These are phyloP conservation scores for Gulo gulo DNA, from an alignment of 2,113 vertebrate species.

Conservation along the genomic window DNA sequence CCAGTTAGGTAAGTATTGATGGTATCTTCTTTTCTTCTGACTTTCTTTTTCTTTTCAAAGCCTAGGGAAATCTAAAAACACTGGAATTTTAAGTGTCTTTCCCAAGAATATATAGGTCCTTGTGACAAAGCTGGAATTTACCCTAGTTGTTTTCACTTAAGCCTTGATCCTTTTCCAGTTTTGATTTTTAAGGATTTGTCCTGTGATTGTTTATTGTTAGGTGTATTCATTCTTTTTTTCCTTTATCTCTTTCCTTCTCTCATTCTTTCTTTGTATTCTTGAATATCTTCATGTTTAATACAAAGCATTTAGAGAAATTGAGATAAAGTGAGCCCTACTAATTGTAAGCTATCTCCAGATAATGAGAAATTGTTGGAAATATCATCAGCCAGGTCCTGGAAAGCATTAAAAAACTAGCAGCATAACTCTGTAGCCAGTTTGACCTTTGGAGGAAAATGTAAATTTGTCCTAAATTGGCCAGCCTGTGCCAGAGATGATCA, in stretches of 20 bases:
- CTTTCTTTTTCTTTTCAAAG: not conserved
- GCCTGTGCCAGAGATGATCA: not conserved
- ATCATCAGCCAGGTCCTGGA: not conserved
- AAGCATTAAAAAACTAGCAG: not conserved
- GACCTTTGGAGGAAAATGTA: not conserved
- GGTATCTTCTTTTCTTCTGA: not conserved
- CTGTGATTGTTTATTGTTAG: not conserved
- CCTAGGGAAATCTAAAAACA: not conserved
- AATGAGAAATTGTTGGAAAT: slow-evolving; percentile 3
- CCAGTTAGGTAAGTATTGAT: not conserved
- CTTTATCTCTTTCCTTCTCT: not conserved
- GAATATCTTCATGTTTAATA: slow-evolving; percentile 11
- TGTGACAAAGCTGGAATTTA: not conserved
- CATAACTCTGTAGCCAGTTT: not conserved
- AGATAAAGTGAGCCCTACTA: not conserved
- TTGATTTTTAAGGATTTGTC: not conserved
- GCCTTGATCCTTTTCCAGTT: not conserved
- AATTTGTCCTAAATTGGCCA: not conserved
- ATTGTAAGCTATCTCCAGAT: not conserved
- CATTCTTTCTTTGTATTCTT: not conserved
- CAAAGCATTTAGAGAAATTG: not conserved
- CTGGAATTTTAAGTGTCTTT: not conserved
- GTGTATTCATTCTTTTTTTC: not conserved
- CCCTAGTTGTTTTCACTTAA: not conserved
- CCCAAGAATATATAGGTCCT: not conserved